Evolutionary conservation across 2,113 vertebrate genomes (phyloP).

Genomic region (Eudorcas thomsonii): DNA sequence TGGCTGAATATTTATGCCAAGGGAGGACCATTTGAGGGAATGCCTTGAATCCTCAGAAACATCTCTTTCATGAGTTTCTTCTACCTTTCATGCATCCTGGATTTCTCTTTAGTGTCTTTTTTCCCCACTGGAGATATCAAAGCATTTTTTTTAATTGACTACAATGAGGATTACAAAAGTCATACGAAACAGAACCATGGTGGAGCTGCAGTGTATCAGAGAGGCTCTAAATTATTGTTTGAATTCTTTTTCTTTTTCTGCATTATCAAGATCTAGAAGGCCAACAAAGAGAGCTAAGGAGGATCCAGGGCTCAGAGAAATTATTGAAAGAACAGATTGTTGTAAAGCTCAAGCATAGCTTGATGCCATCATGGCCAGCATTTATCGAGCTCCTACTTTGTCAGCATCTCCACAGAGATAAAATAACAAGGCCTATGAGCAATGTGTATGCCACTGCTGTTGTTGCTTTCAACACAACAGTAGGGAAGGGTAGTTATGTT

Average conservation of each 20-base stretch:
- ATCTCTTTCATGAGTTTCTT: not conserved
- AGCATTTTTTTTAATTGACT: not conserved
- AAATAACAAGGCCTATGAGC: not conserved
- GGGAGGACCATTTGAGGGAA: not conserved
- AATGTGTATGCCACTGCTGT: not conserved
- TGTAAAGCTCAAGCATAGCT: not conserved
- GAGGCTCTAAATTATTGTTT: not conserved
- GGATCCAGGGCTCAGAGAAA: not conserved
- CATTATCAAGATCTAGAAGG: not conserved
- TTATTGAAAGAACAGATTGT: not conserved
- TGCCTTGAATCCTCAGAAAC: not conserved
- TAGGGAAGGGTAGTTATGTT: not conserved
- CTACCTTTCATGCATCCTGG: not conserved
- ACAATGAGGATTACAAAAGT: not conserved
- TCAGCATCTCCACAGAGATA: constrained; percentile 12
- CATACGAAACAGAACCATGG: not conserved
- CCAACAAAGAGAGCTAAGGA: not conserved
- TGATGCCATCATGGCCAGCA: not conserved
- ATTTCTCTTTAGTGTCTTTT: not conserved
- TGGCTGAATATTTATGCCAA: not conserved
- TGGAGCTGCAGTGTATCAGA: not conserved
- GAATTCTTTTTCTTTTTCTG: not conserved
- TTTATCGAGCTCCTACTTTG: not conserved
- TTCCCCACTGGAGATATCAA: not conserved
- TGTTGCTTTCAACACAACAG: not conserved